Base-by-base conservation (phyloP, 92 coral and sea anemone species). In the Epizoanthus scotinus region DNA sequence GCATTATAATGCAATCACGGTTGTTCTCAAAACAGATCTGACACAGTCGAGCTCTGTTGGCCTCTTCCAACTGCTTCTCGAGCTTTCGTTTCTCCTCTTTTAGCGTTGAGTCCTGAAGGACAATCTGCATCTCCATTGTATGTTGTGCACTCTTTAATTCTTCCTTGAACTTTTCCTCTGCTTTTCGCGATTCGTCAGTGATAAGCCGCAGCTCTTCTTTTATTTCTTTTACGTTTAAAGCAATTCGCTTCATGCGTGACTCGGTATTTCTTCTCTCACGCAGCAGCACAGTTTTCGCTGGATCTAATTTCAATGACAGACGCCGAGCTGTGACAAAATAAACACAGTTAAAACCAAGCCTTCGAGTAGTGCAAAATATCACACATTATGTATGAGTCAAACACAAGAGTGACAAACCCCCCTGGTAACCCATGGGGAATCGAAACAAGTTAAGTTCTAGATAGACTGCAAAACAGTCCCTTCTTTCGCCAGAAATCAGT, bases 1-100 rank as follows among this genome's bases (percentile, higher is more conserved):
- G 94, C 94, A 90, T 84, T 49, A 90, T 75, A n/a, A 90, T 87
- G 64, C 94, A 90, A 57, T 90, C 89, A 65, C 94, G 94, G 27
- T 62, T 59, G 8, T 65, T 79, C 6, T 84, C 86, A 63, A 87
- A 90, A 69, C 94, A 90, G 53, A 90, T 90, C 73, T 90, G 91
- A 26, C 94, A 90, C 74, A 73, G 38, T 25, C 75, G 80, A 25
- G 74, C 82, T 7, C 78, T 55, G 42, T 68, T 83, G 7, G 65
- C 75, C 28, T 54, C 70, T 56, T 79, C 84, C 55, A 86, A 40
- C 42, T 73, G 70, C 49, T 73, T 72, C 24, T 56, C 55, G 4
- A 86, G 74, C 22, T 20, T 22, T 9, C 31, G 24, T 56, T 72
- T 81, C 27, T 65, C 89, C 6, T 81, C 71, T 54, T 73, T 86